Evolutionary conservation across 1,140 invertebrate species (phyloP).

Genomic region (Ganaspis sp.): DNA sequence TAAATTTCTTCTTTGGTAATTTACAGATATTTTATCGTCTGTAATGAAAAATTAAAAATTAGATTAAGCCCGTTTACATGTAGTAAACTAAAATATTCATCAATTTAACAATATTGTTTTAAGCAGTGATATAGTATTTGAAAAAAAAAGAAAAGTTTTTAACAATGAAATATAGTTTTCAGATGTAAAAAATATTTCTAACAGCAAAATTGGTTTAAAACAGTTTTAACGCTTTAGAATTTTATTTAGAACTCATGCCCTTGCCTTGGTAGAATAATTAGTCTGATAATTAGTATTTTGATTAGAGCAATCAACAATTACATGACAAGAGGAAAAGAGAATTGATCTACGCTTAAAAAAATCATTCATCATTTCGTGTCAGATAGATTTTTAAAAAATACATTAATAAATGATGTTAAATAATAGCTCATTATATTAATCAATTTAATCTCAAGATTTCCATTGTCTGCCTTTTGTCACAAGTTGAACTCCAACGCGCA

Average conservation of each 20-base stretch:
- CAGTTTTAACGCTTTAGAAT: not conserved
- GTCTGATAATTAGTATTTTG: not conserved
- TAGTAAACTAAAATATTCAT: no score
- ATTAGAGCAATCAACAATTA: slow-evolving; percentile 13
- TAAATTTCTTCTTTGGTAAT: no score
- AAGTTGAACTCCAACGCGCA: not conserved
- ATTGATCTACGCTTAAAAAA: not conserved
- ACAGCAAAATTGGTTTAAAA: not conserved
- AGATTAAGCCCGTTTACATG: no score
- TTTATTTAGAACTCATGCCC: not conserved
- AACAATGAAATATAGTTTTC: no score
- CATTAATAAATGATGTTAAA: not conserved
- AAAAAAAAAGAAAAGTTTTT: no score
- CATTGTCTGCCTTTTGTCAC: not conserved
- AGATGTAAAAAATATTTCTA: not conserved
- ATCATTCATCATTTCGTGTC: not conserved
- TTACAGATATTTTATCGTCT: no score
- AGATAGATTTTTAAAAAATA: not conserved
- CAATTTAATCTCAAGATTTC: not conserved
- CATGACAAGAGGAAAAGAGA: slow-evolving; percentile 1
- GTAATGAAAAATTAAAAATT: no score
- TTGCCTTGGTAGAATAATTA: slow-evolving; percentile 13
- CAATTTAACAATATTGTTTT: no score
- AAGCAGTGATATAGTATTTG: no score
- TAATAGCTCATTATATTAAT: not conserved